A percentile compares a stretch with the other conserved stretches of the same genome.
Conservation (phyloP, 2,113 vertebrate genomes). For the Phyllostomus hastatus region DNA sequence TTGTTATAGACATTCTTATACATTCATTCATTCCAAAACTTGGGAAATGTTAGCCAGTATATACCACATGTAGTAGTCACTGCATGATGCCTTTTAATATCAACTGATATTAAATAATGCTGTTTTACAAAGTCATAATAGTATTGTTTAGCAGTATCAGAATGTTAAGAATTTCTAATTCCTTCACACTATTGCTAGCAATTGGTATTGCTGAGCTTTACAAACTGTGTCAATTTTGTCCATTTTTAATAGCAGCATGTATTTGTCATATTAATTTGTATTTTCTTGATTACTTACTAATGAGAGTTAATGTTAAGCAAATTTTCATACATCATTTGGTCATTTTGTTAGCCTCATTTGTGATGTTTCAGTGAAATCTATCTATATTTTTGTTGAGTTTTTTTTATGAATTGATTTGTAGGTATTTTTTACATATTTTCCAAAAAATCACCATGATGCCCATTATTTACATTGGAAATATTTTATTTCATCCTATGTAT, state of each 20-base stretch:
- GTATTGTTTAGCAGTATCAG: not conserved
- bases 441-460: not conserved
- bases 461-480: not conserved
- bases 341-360: not conserved
- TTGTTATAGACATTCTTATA: not conserved
- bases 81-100: not conserved
- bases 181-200: not conserved
- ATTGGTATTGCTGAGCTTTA: not conserved
- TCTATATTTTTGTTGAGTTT: not conserved
- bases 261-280: not conserved
- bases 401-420: not conserved
- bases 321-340: not conserved
- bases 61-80: not conserved
- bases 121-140: not conserved
- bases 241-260: not conserved
- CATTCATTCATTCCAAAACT: not conserved
- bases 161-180: not conserved
- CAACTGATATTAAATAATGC: not conserved
- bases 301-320: not conserved
- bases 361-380: not conserved
- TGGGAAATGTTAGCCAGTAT: not conserved
- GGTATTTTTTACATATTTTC: not conserved
- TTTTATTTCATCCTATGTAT: not conserved
- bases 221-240: not conserved
- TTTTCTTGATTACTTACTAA: not conserved